These are phyloP conservation scores for Eleginops maclovinus DNA, from an alignment of 2,113 vertebrate genomes.

Conservation along the genomic window DNA sequence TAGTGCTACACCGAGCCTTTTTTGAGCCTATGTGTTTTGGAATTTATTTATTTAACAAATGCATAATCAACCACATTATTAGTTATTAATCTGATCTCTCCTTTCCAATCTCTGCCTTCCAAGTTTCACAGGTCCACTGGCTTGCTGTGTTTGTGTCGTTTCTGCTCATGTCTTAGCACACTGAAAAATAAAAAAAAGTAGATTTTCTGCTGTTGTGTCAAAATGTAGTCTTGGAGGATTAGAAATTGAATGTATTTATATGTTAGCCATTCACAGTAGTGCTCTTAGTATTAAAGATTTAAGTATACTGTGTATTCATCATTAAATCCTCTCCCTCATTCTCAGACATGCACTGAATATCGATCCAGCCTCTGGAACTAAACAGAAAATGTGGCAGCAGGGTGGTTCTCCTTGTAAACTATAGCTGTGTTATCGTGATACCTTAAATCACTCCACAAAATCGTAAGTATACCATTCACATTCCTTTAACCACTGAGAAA, in stretches of 20 bases:
- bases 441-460: constrained; percentile 2
- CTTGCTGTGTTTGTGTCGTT: background rate
- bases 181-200: background rate
- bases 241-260: too few relatives aligned
- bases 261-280: too few relatives aligned
- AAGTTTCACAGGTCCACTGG: background rate
- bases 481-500: background rate
- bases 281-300: too few relatives aligned
- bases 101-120: background rate
- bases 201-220: background rate
- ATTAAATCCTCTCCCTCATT: background rate
- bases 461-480: background rate
- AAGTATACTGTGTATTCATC: too few relatives aligned
- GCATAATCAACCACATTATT: background rate
- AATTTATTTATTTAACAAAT: background rate
- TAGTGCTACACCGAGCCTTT: background rate
- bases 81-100: background rate
- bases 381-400: background rate
- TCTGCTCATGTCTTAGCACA: background rate
- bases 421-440: background rate
- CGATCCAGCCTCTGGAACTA: background rate
- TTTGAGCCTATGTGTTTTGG: background rate
- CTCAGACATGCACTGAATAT: background rate
- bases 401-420: background rate
- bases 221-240: too few relatives aligned